Conservation (phyloP, 2,113 vertebrate genomes). For the Aleadryas rufinucha region DNA sequence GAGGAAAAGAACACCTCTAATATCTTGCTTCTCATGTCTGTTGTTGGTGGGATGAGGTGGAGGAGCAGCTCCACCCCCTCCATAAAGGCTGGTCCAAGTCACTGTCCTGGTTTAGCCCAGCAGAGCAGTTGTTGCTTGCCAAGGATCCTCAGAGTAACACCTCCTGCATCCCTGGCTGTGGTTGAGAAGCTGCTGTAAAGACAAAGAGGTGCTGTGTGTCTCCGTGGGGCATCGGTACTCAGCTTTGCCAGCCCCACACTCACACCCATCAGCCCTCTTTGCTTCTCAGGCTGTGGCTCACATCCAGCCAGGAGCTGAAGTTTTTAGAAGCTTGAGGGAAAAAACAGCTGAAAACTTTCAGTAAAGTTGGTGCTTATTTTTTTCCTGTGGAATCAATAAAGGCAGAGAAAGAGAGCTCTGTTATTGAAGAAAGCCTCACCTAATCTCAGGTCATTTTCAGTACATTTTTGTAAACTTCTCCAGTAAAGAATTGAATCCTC, state of each 20-base stretch:
- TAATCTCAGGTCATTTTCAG: not conserved
- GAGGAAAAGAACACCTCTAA: not conserved
- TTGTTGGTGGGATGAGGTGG: not conserved
- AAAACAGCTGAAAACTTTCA: not conserved
- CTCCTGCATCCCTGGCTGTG: not conserved
- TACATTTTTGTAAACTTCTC: not conserved
- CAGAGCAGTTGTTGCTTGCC: not conserved
- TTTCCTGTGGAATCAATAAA: not conserved
- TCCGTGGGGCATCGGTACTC: fast-evolving
- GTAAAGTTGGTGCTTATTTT: not conserved
- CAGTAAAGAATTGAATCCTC: not conserved
- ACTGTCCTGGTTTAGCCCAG: not conserved
- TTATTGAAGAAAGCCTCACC: not conserved
- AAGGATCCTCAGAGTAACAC: not conserved
- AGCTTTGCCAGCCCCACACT: not conserved
- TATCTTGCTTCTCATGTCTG: not conserved
- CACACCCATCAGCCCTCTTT: not conserved
- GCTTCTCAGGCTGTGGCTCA: not conserved
- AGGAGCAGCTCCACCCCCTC: not conserved
- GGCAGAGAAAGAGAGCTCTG: not conserved
- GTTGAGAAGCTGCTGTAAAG: not conserved
- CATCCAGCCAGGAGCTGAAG: not conserved
- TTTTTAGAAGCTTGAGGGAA: not conserved
- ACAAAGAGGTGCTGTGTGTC: not conserved
- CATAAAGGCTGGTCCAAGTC: not conserved